Evolutionary conservation across 37 sponge, comb jelly and placozoan genomes (phyloP), one percentile per base, ranked within the genome.

Genomic region (Cliona cf. orientalis): DNA sequence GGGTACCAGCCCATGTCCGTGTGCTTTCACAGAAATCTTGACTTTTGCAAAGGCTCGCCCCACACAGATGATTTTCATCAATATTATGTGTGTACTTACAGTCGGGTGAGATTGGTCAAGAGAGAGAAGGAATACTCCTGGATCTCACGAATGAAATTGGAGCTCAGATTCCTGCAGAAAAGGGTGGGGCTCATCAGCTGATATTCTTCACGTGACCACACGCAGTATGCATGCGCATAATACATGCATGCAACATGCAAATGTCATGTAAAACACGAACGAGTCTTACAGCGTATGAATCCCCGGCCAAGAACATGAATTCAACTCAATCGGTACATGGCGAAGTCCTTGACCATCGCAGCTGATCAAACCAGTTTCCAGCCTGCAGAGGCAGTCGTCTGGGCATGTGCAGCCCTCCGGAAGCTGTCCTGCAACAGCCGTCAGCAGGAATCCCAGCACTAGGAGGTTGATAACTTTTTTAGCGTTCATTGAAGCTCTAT

Each of bases 81-180:
- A n/a, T n/a, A n/a, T 33, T 42, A 17, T 22, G 0, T 62, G 31
- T 1, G 19, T 22, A 58, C 86, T 90, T 80, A 90, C 91, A 90
- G 68, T 29, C 34, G 56, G 35, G 46, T 66, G 26, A 90, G 23
- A 3, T 79, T 71, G 2, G 42, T 19, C 28, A 85, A 41, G 17
- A 33, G 46, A 29, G 62, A 64, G 46, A 90, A 90, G 39, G 80
- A 63, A 60, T 35, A 29, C 11, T 41, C 77, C 5, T 58, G 69
- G 0, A 85, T 46, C 19, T 32, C 23, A 5, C 23, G 37, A 0
- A 85, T 66, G 25, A 25, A 36, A 41, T 90, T 90, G 49, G 33
- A 46, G 55, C 80, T 90, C 55, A 90, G 44, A 65, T 90, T 73
- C 33, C 91, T 90, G 80, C 68, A 87, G 42, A 65, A 37, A 56